Percentiles rank a stretch among this genome's conserved stretches.
Conservation (phyloP, 2,888 invertebrate genomes). For the Diaphora mendica region DNA sequence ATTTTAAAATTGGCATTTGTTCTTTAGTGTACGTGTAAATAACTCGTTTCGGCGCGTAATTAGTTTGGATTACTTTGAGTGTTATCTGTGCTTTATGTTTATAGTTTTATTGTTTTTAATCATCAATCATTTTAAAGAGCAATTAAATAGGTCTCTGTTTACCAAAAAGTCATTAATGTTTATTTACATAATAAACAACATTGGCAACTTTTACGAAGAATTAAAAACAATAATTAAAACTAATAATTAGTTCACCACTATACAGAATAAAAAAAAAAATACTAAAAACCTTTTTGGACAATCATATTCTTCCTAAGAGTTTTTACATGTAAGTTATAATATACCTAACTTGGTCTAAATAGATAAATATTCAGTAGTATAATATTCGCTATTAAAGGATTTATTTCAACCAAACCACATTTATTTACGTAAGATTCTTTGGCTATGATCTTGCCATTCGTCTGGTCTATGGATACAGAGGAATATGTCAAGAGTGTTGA, state of each 20-base stretch:
- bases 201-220: neutral
- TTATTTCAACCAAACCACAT: too few species aligned
- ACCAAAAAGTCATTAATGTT: neutral
- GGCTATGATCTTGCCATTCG: too few species aligned
- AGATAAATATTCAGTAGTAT: too few species aligned
- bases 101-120: neutral
- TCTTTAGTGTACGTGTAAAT: constrained; percentile 3
- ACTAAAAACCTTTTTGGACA: neutral
- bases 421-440: too few species aligned
- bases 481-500: too few species aligned
- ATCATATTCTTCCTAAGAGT: neutral
- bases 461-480: too few species aligned
- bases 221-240: neutral
- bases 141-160: neutral
- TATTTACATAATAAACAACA: neutral
- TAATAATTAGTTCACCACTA: neutral
- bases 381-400: too few species aligned
- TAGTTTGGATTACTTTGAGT: neutral
- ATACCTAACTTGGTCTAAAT: too few species aligned
- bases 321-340: neutral
- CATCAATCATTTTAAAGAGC: too few species aligned
- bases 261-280: neutral
- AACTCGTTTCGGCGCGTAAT: constrained; percentile 16
- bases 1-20: neutral
- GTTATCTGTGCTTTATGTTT: neutral